Conservation (phyloP, 1,140 invertebrate genomes). For the Drosophila prosaltans region DNA sequence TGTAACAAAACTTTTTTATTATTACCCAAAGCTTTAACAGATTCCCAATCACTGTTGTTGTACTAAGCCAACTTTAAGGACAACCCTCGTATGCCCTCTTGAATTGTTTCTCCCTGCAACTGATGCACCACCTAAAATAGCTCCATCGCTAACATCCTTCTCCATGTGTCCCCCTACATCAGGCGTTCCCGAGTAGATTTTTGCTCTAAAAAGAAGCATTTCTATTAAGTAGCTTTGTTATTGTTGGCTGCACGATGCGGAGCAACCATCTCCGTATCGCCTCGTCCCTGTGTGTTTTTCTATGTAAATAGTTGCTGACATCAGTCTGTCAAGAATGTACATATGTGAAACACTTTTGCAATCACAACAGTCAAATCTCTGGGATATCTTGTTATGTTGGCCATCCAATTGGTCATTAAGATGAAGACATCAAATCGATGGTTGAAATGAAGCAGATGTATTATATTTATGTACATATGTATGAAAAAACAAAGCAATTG, state of each 20-base stretch:
- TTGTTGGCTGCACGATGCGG: background rate
- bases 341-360: background rate
- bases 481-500: conserved; percentile 3
- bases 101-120: background rate
- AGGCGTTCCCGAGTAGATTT: background rate
- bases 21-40: too few species aligned
- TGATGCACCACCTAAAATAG: conserved; percentile 4
- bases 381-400: background rate
- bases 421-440: background rate
- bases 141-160: background rate
- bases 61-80: background rate
- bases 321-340: conserved; percentile 14
- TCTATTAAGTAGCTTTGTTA: conserved; percentile 20
- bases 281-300: background rate
- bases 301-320: background rate
- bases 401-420: conserved; percentile 1
- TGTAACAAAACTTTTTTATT: too few species aligned
- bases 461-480: background rate
- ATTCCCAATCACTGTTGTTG: too few species aligned
- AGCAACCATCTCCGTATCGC: background rate
- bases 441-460: conserved; percentile 24
- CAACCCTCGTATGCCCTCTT: background rate
- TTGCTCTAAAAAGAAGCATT: background rate
- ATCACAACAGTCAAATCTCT: conserved; percentile 12
- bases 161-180: background rate